These are phyloP conservation scores for Pseudorhombus dupliciocellatus DNA, from an alignment of 2,113 vertebrate species.

Conservation along the genomic window DNA sequence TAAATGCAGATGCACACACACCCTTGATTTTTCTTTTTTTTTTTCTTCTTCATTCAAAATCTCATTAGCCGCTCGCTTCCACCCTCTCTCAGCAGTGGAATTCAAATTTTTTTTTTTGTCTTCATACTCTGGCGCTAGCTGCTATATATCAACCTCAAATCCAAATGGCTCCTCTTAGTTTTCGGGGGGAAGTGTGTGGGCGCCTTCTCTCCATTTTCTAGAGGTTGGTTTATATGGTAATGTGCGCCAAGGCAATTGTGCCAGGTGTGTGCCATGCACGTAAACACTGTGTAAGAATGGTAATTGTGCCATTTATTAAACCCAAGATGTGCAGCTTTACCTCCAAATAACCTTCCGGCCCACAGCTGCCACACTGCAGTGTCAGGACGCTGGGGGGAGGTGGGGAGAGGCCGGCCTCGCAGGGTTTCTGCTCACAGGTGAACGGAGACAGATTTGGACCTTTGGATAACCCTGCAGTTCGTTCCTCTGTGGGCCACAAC, in stretches of 20 bases:
- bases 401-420: conserved; percentile 10
- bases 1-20: conserved; percentile 29
- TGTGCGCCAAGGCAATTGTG: conserved; percentile 42
- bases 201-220: conserved; percentile 22
- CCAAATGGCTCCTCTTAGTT: conserved; percentile 33
- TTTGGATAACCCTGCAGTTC: conserved; percentile 6
- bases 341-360: conserved; percentile 67
- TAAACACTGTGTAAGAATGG: conserved; percentile 57
- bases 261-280: conserved; percentile 66
- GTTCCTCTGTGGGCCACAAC: conserved; percentile 5
- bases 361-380: conserved; percentile 48
- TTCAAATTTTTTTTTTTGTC: conserved; percentile 18
- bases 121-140: conserved; percentile 41
- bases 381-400: conserved; percentile 35
- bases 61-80: conserved; percentile 45
- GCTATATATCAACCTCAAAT: conserved; percentile 48
- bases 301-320: conserved; percentile 71
- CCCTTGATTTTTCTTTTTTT: not conserved
- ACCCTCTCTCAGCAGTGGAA: conserved; percentile 25
- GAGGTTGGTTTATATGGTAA: conserved; percentile 47
- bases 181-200: conserved; percentile 1
- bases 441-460: conserved; percentile 15
- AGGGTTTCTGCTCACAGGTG: conserved; percentile 1
- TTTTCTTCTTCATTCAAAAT: not conserved
- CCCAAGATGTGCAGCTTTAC: conserved; percentile 65